These are phyloP conservation scores for Panopea generosa DNA, from an alignment of 2,888 invertebrate genomes.

Conservation along the genomic window DNA sequence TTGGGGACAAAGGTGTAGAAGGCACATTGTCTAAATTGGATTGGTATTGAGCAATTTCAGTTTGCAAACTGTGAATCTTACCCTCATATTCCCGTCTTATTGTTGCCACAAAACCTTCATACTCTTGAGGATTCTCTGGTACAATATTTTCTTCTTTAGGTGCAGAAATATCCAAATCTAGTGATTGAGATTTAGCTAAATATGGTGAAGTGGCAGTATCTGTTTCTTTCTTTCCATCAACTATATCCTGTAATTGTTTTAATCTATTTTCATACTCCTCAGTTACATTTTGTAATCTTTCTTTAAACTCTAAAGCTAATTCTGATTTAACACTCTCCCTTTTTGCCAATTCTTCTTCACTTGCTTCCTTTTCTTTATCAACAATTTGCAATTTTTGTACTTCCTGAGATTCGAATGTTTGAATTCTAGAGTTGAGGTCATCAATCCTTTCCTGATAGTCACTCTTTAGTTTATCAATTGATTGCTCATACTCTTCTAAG, in stretches of 20 bases:
- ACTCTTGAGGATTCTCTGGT: slow-evolving; percentile 46
- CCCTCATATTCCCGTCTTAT: slow-evolving; percentile 59
- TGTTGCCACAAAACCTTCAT: slow-evolving; percentile 59
- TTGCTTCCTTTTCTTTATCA: slow-evolving; percentile 38
- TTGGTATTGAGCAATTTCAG: slow-evolving; percentile 62
- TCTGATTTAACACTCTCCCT: slow-evolving; percentile 48
- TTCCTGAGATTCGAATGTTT: slow-evolving; percentile 51
- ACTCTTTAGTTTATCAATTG: slow-evolving; percentile 60
- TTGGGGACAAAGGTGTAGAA: slow-evolving; percentile 39
- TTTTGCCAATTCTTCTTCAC: slow-evolving; percentile 38
- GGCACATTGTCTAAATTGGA: slow-evolving; percentile 48
- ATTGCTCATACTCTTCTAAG: slow-evolving; percentile 60
- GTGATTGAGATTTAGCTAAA: slow-evolving; percentile 33
- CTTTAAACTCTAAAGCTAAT: slow-evolving; percentile 58
- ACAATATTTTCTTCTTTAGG: slow-evolving; percentile 31
- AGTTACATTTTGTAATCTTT: slow-evolving; percentile 57
- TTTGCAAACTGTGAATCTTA: slow-evolving; percentile 51
- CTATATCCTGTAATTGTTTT: slow-evolving; percentile 51
- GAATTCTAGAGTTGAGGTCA: slow-evolving; percentile 45
- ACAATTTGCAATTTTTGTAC: slow-evolving; percentile 21
- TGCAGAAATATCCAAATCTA: slow-evolving; percentile 25
- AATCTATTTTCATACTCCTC: slow-evolving; percentile 62
- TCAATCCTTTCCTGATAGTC: slow-evolving; percentile 62
- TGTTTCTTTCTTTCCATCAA: slow-evolving; percentile 35
- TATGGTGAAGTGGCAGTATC: slow-evolving; percentile 20